Evolutionary conservation across 2,888 invertebrate genomes (phyloP), one percentile per base, ranked within the genome.

Genomic region (Rapana venosa): DNA sequence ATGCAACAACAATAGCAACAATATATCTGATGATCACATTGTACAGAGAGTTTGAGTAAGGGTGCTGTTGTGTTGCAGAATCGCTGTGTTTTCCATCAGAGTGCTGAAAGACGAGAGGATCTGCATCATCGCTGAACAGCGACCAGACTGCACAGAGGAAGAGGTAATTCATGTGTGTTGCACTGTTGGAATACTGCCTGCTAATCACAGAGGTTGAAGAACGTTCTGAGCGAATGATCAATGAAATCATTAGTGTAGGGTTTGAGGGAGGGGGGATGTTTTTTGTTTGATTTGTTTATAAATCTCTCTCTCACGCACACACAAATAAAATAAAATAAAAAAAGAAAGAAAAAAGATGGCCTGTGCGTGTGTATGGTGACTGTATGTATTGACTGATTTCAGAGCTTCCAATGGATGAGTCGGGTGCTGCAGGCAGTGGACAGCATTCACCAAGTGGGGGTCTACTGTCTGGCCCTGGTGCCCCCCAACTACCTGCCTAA

Each of bases 361-460:
- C 66, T 26, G 26, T 66, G 26, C 20, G 4, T 20, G 22, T 66
- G 15, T 66, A 47, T 85, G 26, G 20, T n/a, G n/a, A 84, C 35
- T 32, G 56, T 90, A 6, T 32, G 56, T 66, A 17, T 20, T 66
- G 5, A 83, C 90, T 86, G 87, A 66, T 96, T 96, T 0, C 97
- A 99, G 98, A 99, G 99, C 95, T 99, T 99, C 97, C 99, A 99
- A 96, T 99, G 99, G 99, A 99, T 99, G 99, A 99, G 99, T 20
- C 97, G 99, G 79, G 99, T 99, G 0, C 97, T 99, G 32, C 99
- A 99, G 97, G 99, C 99, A 0, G 99, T 99, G 6, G 99, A 99
- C 96, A 99, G 99, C 1, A 99, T 99, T 94, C 99, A 99, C 96
- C 99, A 99, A 97, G 99, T 99, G 61, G 99, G 99, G 91, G 98